These are phyloP conservation scores for Heterohyrax brucei DNA, from an alignment of 2,797 vertebrate genomes.

Conservation along the genomic window DNA sequence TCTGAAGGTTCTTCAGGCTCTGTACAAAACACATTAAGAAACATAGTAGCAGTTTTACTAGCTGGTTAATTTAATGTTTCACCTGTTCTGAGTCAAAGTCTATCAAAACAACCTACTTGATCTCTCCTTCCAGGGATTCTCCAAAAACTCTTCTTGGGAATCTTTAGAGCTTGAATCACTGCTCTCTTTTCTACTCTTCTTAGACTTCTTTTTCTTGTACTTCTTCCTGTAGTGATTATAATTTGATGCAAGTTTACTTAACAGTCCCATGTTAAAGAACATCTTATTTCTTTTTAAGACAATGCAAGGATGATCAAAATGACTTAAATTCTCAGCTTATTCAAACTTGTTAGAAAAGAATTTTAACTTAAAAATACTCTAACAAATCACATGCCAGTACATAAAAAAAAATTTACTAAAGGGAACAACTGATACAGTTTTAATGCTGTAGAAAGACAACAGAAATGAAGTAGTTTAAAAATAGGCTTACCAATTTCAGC, in stretches of 20 bases:
- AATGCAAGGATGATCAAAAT: constrained; percentile 66
- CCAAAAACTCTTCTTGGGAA: constrained; percentile 93
- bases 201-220: constrained; percentile 96
- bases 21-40: constrained; percentile 79
- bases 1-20: constrained; percentile 92
- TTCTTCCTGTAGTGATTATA: constrained; percentile 93
- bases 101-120: constrained; percentile 91
- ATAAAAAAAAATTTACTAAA: constrained; percentile 56
- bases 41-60: constrained; percentile 71
- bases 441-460: constrained; percentile 58
- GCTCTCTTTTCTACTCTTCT: constrained; percentile 94
- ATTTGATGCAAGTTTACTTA: constrained; percentile 76
- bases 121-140: constrained; percentile 97
- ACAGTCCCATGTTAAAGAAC: constrained; percentile 60
- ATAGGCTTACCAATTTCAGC: constrained; percentile 89
- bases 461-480: constrained; percentile 60
- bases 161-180: constrained; percentile 95
- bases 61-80: constrained; percentile 60
- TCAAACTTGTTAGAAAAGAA: constrained; percentile 62
- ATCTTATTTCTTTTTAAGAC: constrained; percentile 72
- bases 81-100: constrained; percentile 73
- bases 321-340: constrained; percentile 52
- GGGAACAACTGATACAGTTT: constrained; percentile 47
- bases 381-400: constrained; percentile 65
- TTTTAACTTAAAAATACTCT: constrained; percentile 58